phyloP scores from a whole-genome alignment of 2,888 invertebrate species.

The Drosophila tripunctata region DNA sequence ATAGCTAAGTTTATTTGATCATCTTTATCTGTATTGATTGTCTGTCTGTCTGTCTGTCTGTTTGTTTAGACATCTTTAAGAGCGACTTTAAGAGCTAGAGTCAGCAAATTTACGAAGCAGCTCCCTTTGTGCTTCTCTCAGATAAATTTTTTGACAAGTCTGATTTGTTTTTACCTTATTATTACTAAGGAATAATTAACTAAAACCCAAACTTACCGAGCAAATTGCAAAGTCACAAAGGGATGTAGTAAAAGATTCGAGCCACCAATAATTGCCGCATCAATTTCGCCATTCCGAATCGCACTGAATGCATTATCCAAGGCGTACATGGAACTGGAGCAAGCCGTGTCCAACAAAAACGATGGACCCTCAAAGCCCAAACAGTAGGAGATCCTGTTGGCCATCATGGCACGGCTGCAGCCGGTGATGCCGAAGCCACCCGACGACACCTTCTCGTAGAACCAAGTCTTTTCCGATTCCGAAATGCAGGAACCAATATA shows the following conservation, averaged over 20 bases:
- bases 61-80: too few species aligned
- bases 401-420: constrained; percentile 95
- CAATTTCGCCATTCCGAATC: constrained; percentile 92
- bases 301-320: constrained; percentile 92
- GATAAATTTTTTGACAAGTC: too few species aligned
- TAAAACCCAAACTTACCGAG: constrained; percentile 86
- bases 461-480: constrained; percentile 90
- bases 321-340: constrained; percentile 96
- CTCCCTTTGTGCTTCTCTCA: too few species aligned
- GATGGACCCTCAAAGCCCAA: constrained; percentile 95
- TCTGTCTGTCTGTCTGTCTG: too few species aligned
- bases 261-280: constrained; percentile 95
- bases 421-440: constrained; percentile 86
- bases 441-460: constrained; percentile 87
- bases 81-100: too few species aligned
- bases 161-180: too few species aligned
- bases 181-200: too few species aligned
- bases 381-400: constrained; percentile 95
- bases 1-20: too few species aligned
- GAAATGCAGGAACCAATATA: constrained; percentile 90
- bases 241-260: constrained; percentile 94
- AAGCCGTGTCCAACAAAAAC: constrained; percentile 95
- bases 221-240: constrained; percentile 94
- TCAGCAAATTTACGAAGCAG: too few species aligned
- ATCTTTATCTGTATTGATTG: too few species aligned